phyloP scores from a whole-genome alignment of 1,140 invertebrate genomes.

The roundworm (Caenorhabditis elegans) region WBcel235 BX284606.5:8924501-8925000 shows the following conservation, averaged over 20 bases:
- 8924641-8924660: neutral
- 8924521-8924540: no score
- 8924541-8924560: neutral
- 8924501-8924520: no score
- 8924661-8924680: neutral
- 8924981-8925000: neutral
- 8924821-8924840: neutral
- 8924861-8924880: neutral
- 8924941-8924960: constrained; percentile 22
- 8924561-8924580: neutral
- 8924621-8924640: neutral
- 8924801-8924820: neutral
- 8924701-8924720: neutral
- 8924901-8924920: constrained; percentile 14
- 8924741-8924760: neutral
- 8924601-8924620: no score
- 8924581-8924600: no score
- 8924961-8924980: neutral
- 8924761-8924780: neutral
- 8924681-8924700: neutral
- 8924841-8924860: neutral
- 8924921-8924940: constrained; percentile 16
- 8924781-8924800: neutral
- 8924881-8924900: no score
- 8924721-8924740: neutral